These are phyloP conservation scores for Verasper variegatus DNA, from an alignment of 2,113 vertebrate genomes.

Conservation along the genomic window DNA sequence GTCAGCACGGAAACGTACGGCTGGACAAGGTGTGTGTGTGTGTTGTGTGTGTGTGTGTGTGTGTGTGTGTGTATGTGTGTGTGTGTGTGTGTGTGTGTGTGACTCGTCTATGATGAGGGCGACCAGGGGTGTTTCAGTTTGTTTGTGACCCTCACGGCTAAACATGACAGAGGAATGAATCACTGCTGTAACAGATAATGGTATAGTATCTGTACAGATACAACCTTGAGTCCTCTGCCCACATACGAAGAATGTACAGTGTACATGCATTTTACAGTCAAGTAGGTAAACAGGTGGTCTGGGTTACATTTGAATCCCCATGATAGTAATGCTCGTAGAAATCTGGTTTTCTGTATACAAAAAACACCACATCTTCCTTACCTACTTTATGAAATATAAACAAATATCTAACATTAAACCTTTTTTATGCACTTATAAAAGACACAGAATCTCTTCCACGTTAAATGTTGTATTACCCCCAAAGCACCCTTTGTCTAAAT, in stretches of 20 bases:
- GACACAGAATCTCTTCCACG: too few relatives aligned
- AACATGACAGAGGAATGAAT: constrained; percentile 45
- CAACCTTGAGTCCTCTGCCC: background rate
- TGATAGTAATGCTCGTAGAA: background rate
- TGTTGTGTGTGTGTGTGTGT: background rate
- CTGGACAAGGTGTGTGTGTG: constrained; percentile 5
- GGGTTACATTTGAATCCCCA: background rate
- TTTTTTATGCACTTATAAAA: too few relatives aligned
- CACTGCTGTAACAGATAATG: constrained; percentile 12
- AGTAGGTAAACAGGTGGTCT: too few relatives aligned
- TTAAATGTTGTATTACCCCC: too few relatives aligned
- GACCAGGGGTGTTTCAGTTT: constrained; percentile 19
- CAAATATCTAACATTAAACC: too few relatives aligned
- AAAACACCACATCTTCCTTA: too few relatives aligned
- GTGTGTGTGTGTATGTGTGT: too few relatives aligned
- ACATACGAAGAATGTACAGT: background rate
- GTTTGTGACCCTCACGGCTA: constrained; percentile 9
- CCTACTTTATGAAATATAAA: too few relatives aligned
- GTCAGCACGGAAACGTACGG: background rate
- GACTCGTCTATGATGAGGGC: constrained; percentile 13
- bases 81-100: background rate
- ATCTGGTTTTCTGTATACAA: background rate
- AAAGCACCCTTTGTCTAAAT: too few relatives aligned
- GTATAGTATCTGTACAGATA: constrained; percentile 18
- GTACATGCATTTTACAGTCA: background rate